These are phyloP conservation scores for Epinephelus coioides DNA, from an alignment of 2,797 vertebrate species.

Conservation along the genomic window DNA sequence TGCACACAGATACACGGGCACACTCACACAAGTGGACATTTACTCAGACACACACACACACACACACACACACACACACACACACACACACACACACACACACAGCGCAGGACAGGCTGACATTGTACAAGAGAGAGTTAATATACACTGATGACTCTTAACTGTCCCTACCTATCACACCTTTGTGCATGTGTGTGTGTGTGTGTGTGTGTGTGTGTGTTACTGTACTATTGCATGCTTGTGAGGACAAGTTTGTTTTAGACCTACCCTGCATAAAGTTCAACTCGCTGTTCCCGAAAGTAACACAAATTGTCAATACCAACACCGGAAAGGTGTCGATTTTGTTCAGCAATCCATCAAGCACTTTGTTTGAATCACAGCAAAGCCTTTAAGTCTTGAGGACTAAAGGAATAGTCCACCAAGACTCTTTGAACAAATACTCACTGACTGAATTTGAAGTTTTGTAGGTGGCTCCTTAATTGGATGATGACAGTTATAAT, in stretches of 20 bases:
- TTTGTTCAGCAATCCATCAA: not conserved
- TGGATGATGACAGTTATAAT: not conserved
- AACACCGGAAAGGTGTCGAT: not conserved
- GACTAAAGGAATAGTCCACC: not conserved
- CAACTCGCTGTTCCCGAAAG: not conserved
- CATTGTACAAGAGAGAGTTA: slow-evolving; percentile 54
- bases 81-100: slow-evolving; percentile 36
- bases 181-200: slow-evolving; percentile 6
- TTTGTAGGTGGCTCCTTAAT: not conserved
- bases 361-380: not conserved
- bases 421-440: no score
- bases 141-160: slow-evolving; percentile 33
- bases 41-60: slow-evolving; percentile 36
- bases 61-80: slow-evolving; percentile 27
- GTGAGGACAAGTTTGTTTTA: not conserved
- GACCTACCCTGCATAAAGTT: not conserved
- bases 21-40: slow-evolving; percentile 32
- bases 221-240: not conserved
- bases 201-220: not conserved
- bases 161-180: slow-evolving; percentile 17
- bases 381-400: not conserved
- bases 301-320: not conserved
- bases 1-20: slow-evolving; percentile 19
- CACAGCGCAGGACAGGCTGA: slow-evolving; percentile 50
- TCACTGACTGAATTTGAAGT: not conserved